Evolutionary conservation across 2,113 vertebrate genomes (phyloP), one percentile per base, ranked within the genome.

Genomic region (Gasterosteus nipponicus): DNA sequence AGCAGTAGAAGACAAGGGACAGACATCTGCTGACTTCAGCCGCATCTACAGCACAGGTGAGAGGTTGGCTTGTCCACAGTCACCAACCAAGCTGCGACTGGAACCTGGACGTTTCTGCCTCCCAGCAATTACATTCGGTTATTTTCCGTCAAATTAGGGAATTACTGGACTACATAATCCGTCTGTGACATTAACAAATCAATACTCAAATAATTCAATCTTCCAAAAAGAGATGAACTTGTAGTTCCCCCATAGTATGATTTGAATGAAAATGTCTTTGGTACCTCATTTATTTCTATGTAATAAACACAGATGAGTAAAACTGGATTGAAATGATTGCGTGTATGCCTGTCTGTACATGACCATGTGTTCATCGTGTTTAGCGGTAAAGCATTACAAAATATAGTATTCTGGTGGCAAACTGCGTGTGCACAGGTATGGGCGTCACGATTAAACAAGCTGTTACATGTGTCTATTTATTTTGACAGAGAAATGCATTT

Each of bases 31-130:
- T 49, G 85, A 92, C 82, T 92, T 94, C 84, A 87, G 87, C 86
- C 75, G n/a, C 69, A 69, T 92, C 68, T 82, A 91, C 74, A 73
- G 90, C 59, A 92, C 89, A 91, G 90, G 93, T 94, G 67, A 71
- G 67, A 33, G 39, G 7, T 44, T 33, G 9, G 19, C 5, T 2
- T 31, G 10, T 44, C 8, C n/a, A 42, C 18, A 19, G 0, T 59
- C 10, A 7, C 5, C 3, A 42, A n/a, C 29, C 10, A 53, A 53
- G 22, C 14, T 72, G n/a, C 0, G 3, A 39, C 53, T 3, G 26
- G 2, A 29, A 44, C 29, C 33, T 26, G 47, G 19, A n/a, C n/a
- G 41, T 38, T 19, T 10, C 16, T 51, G 18, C 41, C 35, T 51
- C 35, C 31, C 2, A 41, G 14, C 19, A 54, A 10, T 38, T 7